Conservation (phyloP, 2,113 vertebrate species). For the Sturnira hondurensis region DNA sequence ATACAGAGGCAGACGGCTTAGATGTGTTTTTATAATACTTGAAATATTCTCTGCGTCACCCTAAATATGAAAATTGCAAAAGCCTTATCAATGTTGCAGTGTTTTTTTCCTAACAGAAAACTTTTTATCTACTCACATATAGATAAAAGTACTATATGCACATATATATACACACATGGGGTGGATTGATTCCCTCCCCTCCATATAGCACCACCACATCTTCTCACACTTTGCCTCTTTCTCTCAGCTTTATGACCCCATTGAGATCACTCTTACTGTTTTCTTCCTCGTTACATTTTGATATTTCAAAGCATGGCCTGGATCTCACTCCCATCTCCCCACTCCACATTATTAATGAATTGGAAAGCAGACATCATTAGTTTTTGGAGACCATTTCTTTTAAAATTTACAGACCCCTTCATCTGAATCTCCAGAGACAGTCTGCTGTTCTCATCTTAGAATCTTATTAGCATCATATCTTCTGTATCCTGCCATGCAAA, state of each 20-base stretch:
- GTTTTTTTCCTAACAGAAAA: conserved; percentile 61
- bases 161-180: conserved; percentile 74
- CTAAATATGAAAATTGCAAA: conserved; percentile 74
- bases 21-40: conserved; percentile 69
- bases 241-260: conserved; percentile 80
- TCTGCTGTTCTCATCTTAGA: conserved; percentile 90
- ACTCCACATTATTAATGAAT: conserved; percentile 93
- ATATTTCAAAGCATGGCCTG: conserved; percentile 85
- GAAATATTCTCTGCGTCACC: conserved; percentile 71
- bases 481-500: conserved; percentile 90
- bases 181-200: conserved; percentile 74
- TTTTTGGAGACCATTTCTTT: conserved; percentile 92
- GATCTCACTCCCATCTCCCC: conserved; percentile 82
- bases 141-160: conserved; percentile 75
- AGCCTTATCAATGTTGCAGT: conserved; percentile 76
- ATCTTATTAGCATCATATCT: conserved; percentile 95
- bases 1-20: conserved; percentile 66
- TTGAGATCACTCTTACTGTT: conserved; percentile 80
- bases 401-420: conserved; percentile 93
- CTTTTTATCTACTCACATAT: conserved; percentile 63
- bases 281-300: conserved; percentile 83
- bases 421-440: conserved; percentile 90
- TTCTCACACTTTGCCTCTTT: conserved; percentile 73
- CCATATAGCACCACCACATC: conserved; percentile 61
- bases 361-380: conserved; percentile 93